Percentiles rank a stretch among this genome's conserved stretches.
Conservation (phyloP, 2,797 vertebrate genomes). For the Calcarius lapponicus region DNA sequence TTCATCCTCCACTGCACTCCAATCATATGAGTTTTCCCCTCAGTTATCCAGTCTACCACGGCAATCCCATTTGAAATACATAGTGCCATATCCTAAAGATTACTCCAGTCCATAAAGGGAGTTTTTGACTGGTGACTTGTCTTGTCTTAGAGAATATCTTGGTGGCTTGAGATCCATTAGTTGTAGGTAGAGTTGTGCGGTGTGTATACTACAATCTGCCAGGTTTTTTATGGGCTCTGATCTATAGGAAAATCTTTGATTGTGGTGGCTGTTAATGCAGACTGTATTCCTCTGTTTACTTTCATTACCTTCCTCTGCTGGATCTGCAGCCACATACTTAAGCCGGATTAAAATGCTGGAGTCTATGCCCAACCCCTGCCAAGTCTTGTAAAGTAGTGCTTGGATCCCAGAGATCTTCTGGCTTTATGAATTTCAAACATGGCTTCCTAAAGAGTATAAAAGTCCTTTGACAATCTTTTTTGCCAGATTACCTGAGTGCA, state of each 20-base stretch:
- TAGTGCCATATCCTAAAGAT: background rate
- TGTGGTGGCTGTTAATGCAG: background rate
- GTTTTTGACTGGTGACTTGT: slow-evolving; percentile 25
- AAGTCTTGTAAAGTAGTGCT: slow-evolving; percentile 25
- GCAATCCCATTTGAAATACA: slow-evolving; percentile 7
- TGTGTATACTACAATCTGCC: background rate
- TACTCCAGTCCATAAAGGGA: background rate
- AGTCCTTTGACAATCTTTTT: background rate
- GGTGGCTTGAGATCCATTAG: background rate
- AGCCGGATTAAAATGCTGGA: slow-evolving; percentile 27
- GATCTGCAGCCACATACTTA: background rate
- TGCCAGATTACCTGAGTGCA: background rate
- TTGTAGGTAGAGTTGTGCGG: background rate
- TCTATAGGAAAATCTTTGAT: background rate
- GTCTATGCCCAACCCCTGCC: background rate
- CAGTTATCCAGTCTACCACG: slow-evolving; percentile 1
- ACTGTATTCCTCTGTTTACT: background rate
- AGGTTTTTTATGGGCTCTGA: background rate
- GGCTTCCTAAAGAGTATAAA: background rate
- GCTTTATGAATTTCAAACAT: slow-evolving; percentile 6
- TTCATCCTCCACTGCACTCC: slow-evolving; percentile 38
- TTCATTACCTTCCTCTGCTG: background rate
- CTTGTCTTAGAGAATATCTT: slow-evolving; percentile 29
- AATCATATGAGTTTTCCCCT: slow-evolving; percentile 8
- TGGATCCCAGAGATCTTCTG: slow-evolving; percentile 32